These are phyloP conservation scores for Phaedon cochleariae DNA, from an alignment of 2,888 invertebrate genomes.

Conservation along the genomic window DNA sequence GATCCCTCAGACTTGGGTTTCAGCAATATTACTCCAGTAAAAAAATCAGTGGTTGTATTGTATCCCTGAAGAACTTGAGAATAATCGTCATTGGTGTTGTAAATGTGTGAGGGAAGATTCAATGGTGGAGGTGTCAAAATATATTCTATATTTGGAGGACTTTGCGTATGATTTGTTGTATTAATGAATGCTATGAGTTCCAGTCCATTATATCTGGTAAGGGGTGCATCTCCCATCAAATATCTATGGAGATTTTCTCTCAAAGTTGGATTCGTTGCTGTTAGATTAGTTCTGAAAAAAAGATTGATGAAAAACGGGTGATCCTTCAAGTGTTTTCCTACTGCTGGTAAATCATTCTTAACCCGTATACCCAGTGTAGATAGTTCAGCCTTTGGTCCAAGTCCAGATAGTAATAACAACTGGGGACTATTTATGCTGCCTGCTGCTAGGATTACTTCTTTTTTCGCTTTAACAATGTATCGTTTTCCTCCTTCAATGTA, in stretches of 20 bases:
- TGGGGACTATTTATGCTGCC: constrained; percentile 88
- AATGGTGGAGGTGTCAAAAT: constrained; percentile 62
- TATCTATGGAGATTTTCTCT: constrained; percentile 17
- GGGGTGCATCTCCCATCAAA: constrained; percentile 11
- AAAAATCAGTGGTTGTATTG: constrained; percentile 29
- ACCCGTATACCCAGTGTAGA: constrained; percentile 68
- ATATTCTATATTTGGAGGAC: constrained; percentile 45
- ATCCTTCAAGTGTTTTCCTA: constrained; percentile 84
- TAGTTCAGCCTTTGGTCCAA: constrained; percentile 75
- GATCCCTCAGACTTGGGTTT: constrained; percentile 50
- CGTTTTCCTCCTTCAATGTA: constrained; percentile 12
- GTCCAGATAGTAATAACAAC: constrained; percentile 84
- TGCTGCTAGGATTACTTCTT: constrained; percentile 81
- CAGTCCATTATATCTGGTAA: constrained; percentile 12
- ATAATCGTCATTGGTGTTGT: constrained; percentile 13
- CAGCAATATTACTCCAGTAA: constrained; percentile 40
- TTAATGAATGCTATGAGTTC: constrained; percentile 20
- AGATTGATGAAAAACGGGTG: constrained; percentile 60
- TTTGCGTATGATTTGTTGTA: constrained; percentile 27
- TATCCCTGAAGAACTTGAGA: constrained; percentile 8
- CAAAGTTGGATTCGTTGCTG: constrained; percentile 1
- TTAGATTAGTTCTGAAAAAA: constrained; percentile 12
- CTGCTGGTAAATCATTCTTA: constrained; percentile 72
- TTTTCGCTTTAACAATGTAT: constrained; percentile 67
- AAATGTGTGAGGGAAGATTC: constrained; percentile 2